These are phyloP conservation scores for Chrysogorgia sp. DNA, from an alignment of 92 coral and sea anemone species.

Conservation along the genomic window DNA sequence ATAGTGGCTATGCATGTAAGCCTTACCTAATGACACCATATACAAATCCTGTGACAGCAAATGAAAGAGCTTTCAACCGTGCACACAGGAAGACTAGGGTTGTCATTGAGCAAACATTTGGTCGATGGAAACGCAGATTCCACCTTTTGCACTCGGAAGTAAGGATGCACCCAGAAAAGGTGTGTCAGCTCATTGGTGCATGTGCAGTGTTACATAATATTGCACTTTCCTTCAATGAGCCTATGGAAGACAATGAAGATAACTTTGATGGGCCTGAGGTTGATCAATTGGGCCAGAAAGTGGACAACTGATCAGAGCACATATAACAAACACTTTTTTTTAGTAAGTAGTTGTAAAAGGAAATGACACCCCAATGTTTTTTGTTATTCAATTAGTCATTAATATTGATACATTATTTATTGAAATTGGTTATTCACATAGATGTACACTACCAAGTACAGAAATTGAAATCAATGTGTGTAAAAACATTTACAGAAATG, in stretches of 20 bases:
- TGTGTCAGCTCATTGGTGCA: no score
- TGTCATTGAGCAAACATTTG: slow-evolving; percentile 54
- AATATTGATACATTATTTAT: no score
- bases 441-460: no score
- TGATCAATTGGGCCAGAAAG: no score
- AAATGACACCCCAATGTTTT: no score
- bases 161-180: slow-evolving; percentile 50
- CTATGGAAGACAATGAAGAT: slow-evolving; percentile 39
- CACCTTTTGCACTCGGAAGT: slow-evolving; percentile 57
- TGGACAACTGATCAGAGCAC: no score
- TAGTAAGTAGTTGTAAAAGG: no score
- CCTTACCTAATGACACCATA: slow-evolving; percentile 48
- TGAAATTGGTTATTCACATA: no score
- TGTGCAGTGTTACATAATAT: slow-evolving; percentile 47
- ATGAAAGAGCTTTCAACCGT: slow-evolving; percentile 33
- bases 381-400: no score
- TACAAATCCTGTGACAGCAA: slow-evolving; percentile 26
- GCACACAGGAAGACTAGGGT: slow-evolving; percentile 58
- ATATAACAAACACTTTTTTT: no score
- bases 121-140: slow-evolving; percentile 57
- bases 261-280: slow-evolving; percentile 36
- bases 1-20: slow-evolving; percentile 52
- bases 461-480: no score
- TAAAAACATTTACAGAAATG: no score
- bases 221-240: slow-evolving; percentile 23